Evolutionary conservation across 2,888 invertebrate species (phyloP).

Genomic region (Coelopa pilipes): DNA sequence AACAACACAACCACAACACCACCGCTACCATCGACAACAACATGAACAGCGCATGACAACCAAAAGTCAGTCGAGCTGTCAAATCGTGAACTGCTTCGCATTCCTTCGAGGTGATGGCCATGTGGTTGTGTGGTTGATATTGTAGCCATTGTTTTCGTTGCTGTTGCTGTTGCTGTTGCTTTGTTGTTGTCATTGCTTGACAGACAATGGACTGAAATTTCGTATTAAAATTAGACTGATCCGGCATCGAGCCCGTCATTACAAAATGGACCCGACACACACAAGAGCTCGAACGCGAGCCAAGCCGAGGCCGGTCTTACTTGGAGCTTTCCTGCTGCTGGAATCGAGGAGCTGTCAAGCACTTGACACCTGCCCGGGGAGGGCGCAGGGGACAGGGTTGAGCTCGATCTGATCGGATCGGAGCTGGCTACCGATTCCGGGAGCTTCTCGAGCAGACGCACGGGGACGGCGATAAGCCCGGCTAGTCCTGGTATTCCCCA

Average conservation of each 20-base stretch:
- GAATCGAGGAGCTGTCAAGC: neutral
- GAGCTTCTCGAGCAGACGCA: no score
- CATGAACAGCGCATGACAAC: neutral
- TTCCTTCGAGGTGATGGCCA: neutral
- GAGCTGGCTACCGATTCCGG: no score
- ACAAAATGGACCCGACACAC: neutral
- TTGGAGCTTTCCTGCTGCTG: neutral
- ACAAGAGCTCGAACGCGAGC: neutral
- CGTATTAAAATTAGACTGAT: conserved; percentile 9
- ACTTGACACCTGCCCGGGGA: neutral
- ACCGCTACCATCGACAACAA: no score
- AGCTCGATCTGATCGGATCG: no score
- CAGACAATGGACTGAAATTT: conserved; percentile 13
- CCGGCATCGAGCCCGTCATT: neutral
- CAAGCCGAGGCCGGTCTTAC: neutral
- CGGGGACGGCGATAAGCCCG: no score
- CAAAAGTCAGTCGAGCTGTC: neutral
- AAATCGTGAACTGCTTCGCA: neutral
- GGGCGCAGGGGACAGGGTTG: no score
- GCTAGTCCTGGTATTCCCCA: no score
- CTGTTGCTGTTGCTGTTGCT: no score
- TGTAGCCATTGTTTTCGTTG: no score
- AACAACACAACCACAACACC: no score
- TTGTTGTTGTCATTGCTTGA: neutral
- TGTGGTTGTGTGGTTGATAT: neutral